Base-by-base conservation (phyloP, 2,888 invertebrate species). In the Anticlea derivata region DNA sequence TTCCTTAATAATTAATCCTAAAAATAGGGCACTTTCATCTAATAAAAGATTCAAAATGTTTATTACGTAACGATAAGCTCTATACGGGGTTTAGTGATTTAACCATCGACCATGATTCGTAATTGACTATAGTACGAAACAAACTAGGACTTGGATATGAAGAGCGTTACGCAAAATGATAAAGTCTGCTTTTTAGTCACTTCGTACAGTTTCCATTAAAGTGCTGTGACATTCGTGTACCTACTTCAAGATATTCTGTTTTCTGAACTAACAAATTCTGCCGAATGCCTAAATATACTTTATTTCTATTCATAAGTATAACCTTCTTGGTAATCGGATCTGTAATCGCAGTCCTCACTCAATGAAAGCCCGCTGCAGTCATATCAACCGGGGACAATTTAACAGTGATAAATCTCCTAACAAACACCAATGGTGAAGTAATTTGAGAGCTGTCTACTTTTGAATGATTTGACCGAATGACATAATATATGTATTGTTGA, bases 61-160 rank as follows among this genome's bases (percentile, higher is more conserved):
- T 54, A 62, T 70, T 72, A 75, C 63, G 63, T 69, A 60, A 76
- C 65, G 59, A 67, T 80, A 82, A 82, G 81, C 78, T 81, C 79
- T 77, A 79, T 65, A 65, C 63, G 76, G 76, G 77, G 75, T 77
- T 60, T 51, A 62, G 61, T 66, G 47, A 56, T 67, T 70, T 65
- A 61, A 66, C 62, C 69, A 71, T 66, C 70, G 72, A 73, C 69
- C 71, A 72, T 61, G 63, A 33, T 39, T 60, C 54, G 55, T 60
- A 55, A 58, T 53, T 59, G 52, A 55, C 48, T 39, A 17, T 43
- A 47, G 29, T 53, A 29, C 37, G 12, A 30, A 50, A 22, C 34
- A 6, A 51, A 46, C 29, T 47, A 41, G 50, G 53, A 31, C 44
- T 38, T 34, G 23, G 30, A 17, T 8, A 22, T 23, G n/a, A 13